phyloP scores from a whole-genome alignment of 2,797 vertebrate species.

The Natrix natrix region DNA sequence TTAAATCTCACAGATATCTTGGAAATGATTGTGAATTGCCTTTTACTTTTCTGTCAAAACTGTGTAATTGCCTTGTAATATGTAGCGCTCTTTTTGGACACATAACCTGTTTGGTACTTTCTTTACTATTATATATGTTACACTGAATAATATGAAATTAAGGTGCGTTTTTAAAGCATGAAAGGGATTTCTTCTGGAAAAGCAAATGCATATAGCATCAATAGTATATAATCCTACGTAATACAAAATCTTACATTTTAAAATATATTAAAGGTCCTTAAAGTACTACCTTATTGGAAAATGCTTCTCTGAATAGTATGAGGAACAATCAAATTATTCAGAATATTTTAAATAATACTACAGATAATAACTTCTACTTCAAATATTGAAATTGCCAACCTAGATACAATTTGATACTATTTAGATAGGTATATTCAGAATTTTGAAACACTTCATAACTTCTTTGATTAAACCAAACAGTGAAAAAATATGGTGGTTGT shows the following conservation, averaged over 20 bases:
- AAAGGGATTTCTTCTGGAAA: conserved; percentile 66
- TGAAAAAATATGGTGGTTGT: background rate
- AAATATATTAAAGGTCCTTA: conserved; percentile 86
- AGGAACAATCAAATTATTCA: background rate
- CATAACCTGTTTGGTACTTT: conserved; percentile 69
- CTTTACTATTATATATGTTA: conserved; percentile 69
- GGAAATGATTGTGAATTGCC: conserved; percentile 90
- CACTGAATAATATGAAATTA: conserved; percentile 70
- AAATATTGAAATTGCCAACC: background rate
- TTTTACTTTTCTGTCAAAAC: conserved; percentile 83
- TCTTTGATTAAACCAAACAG: background rate
- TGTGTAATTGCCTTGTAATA: conserved; percentile 84
- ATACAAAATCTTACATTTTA: conserved; percentile 84
- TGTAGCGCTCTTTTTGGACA: conserved; percentile 71
- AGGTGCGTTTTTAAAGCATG: conserved; percentile 78
- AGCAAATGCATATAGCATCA: conserved; percentile 62
- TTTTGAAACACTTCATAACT: background rate
- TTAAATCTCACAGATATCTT: conserved; percentile 94
- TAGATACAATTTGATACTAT: background rate
- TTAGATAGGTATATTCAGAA: background rate
- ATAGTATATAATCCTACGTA: conserved; percentile 82
- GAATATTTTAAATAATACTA: background rate
- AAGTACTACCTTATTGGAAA: conserved; percentile 50
- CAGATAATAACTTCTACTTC: background rate
- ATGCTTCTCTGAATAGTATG: conserved; percentile 37